Evolutionary conservation across 2,888 invertebrate genomes (phyloP), one percentile per base, ranked within the genome.

Genomic region (Drosophila lutescens): DNA sequence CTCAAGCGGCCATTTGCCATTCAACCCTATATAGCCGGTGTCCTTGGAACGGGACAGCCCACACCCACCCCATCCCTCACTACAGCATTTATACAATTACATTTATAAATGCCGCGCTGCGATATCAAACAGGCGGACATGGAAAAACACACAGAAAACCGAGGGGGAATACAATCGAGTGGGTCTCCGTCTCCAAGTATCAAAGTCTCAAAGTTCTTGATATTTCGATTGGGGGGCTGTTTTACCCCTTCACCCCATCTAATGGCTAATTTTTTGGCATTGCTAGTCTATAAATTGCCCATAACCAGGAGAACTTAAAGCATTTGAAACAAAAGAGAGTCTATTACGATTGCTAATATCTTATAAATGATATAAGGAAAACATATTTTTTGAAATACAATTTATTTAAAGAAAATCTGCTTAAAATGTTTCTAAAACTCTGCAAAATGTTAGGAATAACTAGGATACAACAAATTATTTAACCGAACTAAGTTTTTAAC

Each of bases 31-130:
- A 56, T 23, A n/a, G 57, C 41, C 57, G 38, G 44, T 59, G 62
- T 62, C 63, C 62, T 63, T 56, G 56, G 56, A 46, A 34, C 26
- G 41, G 63, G 15, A 41, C 59, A 41, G 41, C 49, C 47, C 23
- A 38, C 47, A 13, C 36, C 20, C 41, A 38, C 58, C 47, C 58
- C 47, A 40, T 12, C 62, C 36, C 61, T 26, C 62, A 36, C 44
- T 20, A 23, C 8, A 23, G 49, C 82, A 87, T 85, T 87, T 77
- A 72, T 76, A 79, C 87, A 87, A 83, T 83, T 87, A 87, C 83
- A 87, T 79, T 85, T 85, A 67, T 84, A 86, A 82, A 84, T 86
- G 85, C 77, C 74, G 60, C 66, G 47, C 68, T 65, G 67, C 72
- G 55, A 78, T 79, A 84, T 69, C 81, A 84, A 77, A 71, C 77